Conservation (phyloP, 1,140 invertebrate species). For the Uloborus diversus region DNA sequence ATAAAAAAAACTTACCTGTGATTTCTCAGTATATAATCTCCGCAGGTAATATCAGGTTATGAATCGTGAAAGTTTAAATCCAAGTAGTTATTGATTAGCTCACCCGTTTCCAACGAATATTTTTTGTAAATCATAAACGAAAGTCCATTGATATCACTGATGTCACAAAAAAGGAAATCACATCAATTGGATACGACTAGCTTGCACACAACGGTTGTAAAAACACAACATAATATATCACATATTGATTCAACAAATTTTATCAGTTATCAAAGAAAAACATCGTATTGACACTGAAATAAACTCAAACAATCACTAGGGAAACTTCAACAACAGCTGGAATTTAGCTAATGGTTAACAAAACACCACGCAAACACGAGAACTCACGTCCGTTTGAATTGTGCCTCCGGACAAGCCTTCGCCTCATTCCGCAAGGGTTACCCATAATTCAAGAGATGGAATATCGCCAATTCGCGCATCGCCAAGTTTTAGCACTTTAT, state of each 20-base stretch:
- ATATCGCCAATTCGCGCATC: neutral
- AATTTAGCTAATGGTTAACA: too few relatives aligned
- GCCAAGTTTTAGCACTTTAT: constrained; percentile 4
- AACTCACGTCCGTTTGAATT: constrained; percentile 28
- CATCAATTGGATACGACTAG: neutral
- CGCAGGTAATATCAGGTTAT: too few relatives aligned
- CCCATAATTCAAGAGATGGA: neutral
- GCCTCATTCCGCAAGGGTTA: constrained; percentile 18
- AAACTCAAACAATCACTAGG: neutral
- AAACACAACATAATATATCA: neutral
- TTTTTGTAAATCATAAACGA: neutral
- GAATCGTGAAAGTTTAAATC: too few relatives aligned
- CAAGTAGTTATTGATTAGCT: too few relatives aligned
- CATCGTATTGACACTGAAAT: neutral
- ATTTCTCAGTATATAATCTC: too few relatives aligned
- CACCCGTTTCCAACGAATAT: too few relatives aligned
- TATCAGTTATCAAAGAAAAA: neutral
- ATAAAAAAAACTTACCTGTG: too few relatives aligned
- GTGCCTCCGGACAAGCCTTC: constrained; percentile 11
- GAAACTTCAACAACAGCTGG: neutral
- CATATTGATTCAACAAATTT: neutral
- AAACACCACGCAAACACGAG: neutral
- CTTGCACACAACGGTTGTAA: neutral
- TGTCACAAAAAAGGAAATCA: neutral
- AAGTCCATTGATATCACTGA: neutral